Conservation (phyloP, 2,888 invertebrate genomes). For the Barypeithes pellucidus region DNA sequence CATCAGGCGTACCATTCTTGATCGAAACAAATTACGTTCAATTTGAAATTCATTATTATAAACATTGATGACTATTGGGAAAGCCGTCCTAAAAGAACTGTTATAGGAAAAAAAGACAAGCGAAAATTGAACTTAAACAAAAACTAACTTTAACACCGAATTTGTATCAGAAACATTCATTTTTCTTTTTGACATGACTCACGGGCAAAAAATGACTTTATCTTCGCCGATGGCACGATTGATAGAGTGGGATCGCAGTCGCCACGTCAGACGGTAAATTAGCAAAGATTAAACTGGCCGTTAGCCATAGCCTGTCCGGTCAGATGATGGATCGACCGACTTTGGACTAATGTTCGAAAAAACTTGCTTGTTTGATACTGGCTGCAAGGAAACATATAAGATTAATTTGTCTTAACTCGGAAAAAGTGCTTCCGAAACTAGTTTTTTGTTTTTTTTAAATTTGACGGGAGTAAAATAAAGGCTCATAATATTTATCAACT, state of each 20-base stretch:
- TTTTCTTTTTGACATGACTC: slow-evolving; percentile 47
- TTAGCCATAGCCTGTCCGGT: slow-evolving; percentile 49
- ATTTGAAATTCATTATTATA: too few species aligned
- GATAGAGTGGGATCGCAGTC: slow-evolving; percentile 53
- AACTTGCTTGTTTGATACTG: slow-evolving; percentile 23
- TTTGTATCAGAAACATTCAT: slow-evolving; percentile 45
- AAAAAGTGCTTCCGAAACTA: slow-evolving; percentile 7
- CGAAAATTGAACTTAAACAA: slow-evolving; percentile 2
- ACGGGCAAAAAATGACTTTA: slow-evolving; percentile 51
- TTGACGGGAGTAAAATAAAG: too few species aligned
- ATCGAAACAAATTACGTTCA: too few species aligned
- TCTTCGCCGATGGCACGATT: slow-evolving; percentile 51
- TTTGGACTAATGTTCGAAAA: slow-evolving; percentile 47
- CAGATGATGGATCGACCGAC: slow-evolving; percentile 49
- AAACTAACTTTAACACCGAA: slow-evolving; percentile 18
- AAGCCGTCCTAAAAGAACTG: too few species aligned
- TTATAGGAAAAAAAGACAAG: not conserved
- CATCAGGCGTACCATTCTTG: too few species aligned
- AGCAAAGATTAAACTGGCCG: slow-evolving; percentile 55
- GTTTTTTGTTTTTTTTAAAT: too few species aligned
- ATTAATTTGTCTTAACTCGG: slow-evolving; percentile 20
- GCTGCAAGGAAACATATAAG: slow-evolving; percentile 15
- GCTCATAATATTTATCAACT: too few species aligned
- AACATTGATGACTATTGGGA: too few species aligned
- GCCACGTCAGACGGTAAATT: slow-evolving; percentile 53